phyloP scores from a whole-genome alignment of 2,888 invertebrate genomes.

The Dyspetes luteomarginatus region DNA sequence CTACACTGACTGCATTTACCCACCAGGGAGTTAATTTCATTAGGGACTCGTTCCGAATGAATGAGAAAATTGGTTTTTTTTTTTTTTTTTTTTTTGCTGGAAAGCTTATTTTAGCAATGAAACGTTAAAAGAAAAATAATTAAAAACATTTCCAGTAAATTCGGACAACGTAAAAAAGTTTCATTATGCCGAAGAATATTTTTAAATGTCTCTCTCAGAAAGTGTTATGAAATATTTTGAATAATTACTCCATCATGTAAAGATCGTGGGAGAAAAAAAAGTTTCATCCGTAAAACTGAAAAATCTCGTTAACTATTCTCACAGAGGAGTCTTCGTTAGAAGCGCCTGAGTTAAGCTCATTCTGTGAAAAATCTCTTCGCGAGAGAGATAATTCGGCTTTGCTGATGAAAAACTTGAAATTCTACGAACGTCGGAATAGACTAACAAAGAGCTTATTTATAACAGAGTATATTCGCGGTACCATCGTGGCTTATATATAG shows the following conservation, averaged over 20 bases:
- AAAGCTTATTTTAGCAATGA: neutral
- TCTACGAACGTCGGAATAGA: neutral
- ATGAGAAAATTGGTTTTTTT: neutral
- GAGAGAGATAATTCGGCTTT: constrained; percentile 27
- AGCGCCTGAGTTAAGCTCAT: neutral
- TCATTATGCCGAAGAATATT: no score
- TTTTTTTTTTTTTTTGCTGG: neutral
- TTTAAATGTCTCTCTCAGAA: no score
- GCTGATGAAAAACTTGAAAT: neutral
- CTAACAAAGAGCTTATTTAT: neutral
- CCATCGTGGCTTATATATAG: neutral
- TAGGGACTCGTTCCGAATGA: neutral
- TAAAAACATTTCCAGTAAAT: neutral
- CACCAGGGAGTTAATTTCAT: neutral
- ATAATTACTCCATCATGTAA: neutral
- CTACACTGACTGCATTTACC: neutral
- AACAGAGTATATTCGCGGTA: neutral
- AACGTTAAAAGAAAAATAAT: neutral
- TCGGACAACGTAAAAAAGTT: neutral
- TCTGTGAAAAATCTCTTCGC: neutral
- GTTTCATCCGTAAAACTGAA: neutral
- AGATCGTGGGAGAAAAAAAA: neutral
- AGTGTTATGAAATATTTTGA: no score
- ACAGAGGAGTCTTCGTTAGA: neutral
- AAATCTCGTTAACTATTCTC: constrained; percentile 14